These are phyloP conservation scores for Anhinga rufa DNA, from an alignment of 2,113 vertebrate genomes.

Conservation along the genomic window DNA sequence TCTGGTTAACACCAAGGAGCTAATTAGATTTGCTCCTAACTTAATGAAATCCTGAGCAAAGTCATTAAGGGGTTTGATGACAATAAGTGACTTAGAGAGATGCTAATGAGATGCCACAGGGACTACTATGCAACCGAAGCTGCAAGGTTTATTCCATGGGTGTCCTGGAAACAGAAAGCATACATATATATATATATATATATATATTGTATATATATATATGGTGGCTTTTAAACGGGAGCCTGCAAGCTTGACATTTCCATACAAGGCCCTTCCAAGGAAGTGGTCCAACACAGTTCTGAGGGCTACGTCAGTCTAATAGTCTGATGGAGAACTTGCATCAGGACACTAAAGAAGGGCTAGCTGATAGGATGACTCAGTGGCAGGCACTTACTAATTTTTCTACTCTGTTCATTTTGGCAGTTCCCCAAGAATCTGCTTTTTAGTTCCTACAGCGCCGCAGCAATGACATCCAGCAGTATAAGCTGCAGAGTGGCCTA, in stretches of 20 bases:
- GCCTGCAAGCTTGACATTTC: neutral
- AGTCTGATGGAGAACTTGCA: neutral
- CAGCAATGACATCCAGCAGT: neutral
- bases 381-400: neutral
- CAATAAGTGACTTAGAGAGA: slow-evolving; percentile 57
- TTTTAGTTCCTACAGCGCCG: neutral
- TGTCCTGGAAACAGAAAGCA: slow-evolving; percentile 21
- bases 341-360: neutral
- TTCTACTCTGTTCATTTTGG: neutral
- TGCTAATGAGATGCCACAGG: slow-evolving; percentile 42
- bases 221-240: slow-evolving; percentile 12
- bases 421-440: neutral
- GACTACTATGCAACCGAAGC: slow-evolving; percentile 16
- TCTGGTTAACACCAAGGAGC: slow-evolving; percentile 14
- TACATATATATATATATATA: neutral
- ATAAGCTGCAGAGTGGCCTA: neutral
- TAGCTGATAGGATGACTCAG: neutral
- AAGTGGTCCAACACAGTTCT: neutral
- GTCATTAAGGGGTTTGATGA: slow-evolving; percentile 56
- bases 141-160: neutral
- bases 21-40: slow-evolving; percentile 57
- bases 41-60: slow-evolving; percentile 63
- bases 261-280: neutral
- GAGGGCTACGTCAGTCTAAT: neutral
- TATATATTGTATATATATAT: neutral